Evolutionary conservation across 53 echinoderm and acorn worm genomes (phyloP), one percentile per base, ranked within the genome.

Genomic region (Henricia sp.): DNA sequence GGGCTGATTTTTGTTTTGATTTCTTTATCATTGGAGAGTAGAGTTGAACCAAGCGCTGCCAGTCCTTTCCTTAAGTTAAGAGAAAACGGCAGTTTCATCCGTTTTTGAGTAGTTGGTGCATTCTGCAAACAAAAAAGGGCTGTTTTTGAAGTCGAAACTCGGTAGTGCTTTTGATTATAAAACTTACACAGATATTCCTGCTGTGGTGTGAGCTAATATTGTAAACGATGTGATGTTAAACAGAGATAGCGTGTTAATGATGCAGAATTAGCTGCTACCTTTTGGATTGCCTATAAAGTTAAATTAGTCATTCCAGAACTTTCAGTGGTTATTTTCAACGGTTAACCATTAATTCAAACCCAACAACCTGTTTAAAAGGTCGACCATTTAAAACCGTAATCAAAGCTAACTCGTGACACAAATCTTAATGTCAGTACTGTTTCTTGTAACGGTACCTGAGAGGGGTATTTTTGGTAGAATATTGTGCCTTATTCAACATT

Each of bases 171-270:
- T 70, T 80, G 48, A 80, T 43, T 80, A n/a, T n/a, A n/a, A 80
- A 80, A 63, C 63, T 64, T 80, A 63, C 63, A 63, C 38, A 80
- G 64, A 70, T 80, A 80, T 80, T 80, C 80, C 80, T 80, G 80
- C 80, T 80, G 80, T 80, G 80, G 48, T 80, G 80, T 80, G 80
- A 80, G 80, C 80, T 80, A 80, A 80, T 80, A 80, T 30, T 80
- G 64, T 80, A 80, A 70, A 80, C 14, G 80, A 80, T 80, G n/a
- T 80, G 80, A 63, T 80, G 80, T 80, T 80, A 50, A 72, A 57
- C 64, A 12, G 64, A 63, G 80, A 50, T 80, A 70, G 70, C 43
- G 44, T 80, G 62, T 60, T 80, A 48, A 34, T 63, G 50, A 77
- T 41, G 42, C 57, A 44, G 30, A 63, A 20, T 60, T 80, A 80